phyloP scores from a whole-genome alignment of 2,113 vertebrate genomes.

The Gobio gobio region DNA sequence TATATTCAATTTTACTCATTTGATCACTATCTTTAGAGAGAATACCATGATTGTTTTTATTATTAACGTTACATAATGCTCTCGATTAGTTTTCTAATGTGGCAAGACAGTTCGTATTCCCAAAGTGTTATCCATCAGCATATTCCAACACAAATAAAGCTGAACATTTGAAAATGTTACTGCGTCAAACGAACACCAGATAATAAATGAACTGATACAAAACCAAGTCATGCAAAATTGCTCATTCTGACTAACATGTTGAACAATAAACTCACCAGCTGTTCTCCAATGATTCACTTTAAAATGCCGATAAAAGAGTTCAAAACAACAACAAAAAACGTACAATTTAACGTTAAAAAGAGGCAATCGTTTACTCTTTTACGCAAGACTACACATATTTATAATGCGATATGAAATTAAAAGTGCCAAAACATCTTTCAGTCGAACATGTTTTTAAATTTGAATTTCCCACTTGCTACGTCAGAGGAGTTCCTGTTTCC shows the following conservation, averaged over 20 bases:
- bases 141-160: background rate
- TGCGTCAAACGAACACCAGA: background rate
- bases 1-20: background rate
- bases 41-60: background rate
- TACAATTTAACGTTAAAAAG: background rate
- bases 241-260: background rate
- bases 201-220: background rate
- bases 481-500: conserved; percentile 47
- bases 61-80: too few relatives aligned
- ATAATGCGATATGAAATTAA: background rate
- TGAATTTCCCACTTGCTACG: conserved; percentile 47
- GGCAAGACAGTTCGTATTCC: background rate
- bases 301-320: background rate
- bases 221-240: background rate
- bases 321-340: background rate
- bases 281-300: background rate
- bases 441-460: conserved; percentile 21
- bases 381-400: background rate
- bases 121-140: background rate
- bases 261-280: conserved; percentile 27
- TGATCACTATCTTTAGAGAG: background rate
- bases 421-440: background rate
- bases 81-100: background rate
- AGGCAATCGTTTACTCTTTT: background rate
- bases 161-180: background rate